These are phyloP conservation scores for Thunnus thynnus DNA, from an alignment of 2,113 vertebrate species.

Conservation along the genomic window DNA sequence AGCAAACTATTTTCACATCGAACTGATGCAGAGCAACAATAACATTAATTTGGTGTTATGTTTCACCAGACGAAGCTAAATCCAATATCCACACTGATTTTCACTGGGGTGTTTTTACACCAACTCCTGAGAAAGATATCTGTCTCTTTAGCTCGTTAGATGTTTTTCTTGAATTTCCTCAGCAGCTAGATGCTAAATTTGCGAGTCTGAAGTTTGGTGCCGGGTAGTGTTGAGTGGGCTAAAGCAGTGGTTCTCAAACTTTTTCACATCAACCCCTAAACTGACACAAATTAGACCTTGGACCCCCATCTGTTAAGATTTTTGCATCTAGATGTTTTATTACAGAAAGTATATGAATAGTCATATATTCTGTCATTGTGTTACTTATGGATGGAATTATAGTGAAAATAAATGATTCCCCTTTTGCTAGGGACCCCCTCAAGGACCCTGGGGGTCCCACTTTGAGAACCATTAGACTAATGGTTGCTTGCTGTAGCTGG, in stretches of 20 bases:
- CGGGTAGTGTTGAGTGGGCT: neutral
- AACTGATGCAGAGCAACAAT: neutral
- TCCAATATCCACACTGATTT: neutral
- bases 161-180: no score
- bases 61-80: neutral
- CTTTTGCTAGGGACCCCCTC: no score
- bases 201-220: neutral
- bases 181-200: neutral
- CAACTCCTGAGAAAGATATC: neutral
- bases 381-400: no score
- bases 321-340: no score
- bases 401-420: no score
- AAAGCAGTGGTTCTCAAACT: no score
- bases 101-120: neutral
- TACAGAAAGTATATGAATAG: no score
- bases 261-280: no score
- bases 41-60: neutral
- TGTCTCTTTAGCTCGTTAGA: neutral
- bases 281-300: no score
- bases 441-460: no score
- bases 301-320: no score
- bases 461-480: neutral
- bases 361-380: no score
- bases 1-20: neutral
- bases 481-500: constrained; percentile 5